Percentiles rank a stretch among this genome's conserved stretches.
phyloP scores from a whole-genome alignment of 2,888 invertebrate species.

The Eustalomyia histrio region DNA sequence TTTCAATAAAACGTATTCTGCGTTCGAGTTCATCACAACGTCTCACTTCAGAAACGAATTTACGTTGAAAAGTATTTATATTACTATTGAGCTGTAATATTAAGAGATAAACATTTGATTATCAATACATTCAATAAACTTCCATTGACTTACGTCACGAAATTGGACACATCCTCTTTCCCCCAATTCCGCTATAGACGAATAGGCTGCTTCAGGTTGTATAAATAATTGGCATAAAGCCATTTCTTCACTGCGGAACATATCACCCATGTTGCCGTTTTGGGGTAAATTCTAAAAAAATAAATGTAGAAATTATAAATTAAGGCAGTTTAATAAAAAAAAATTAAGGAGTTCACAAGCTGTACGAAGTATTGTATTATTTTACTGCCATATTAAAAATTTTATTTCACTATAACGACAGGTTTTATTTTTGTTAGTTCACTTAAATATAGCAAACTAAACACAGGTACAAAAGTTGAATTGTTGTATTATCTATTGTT shows the following conservation, averaged over 20 bases:
- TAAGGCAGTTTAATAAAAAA: too few relatives aligned
- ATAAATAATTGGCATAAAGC: conserved; percentile 95
- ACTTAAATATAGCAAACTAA: too few relatives aligned
- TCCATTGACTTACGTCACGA: conserved; percentile 88
- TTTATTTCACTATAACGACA: too few relatives aligned
- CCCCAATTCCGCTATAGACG: conserved; percentile 95
- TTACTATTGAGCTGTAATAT: conserved; percentile 85
- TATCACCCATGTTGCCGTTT: conserved; percentile 84
- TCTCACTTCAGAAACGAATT: conserved; percentile 90
- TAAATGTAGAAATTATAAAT: background rate
- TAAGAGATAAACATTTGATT: background rate
- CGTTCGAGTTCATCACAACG: conserved; percentile 93
- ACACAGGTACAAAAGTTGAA: too few relatives aligned
- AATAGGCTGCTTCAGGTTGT: conserved; percentile 96
- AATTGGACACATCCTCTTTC: conserved; percentile 97
- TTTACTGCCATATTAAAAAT: too few relatives aligned
- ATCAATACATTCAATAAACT: background rate
- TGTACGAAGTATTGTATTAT: too few relatives aligned
- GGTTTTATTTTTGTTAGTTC: too few relatives aligned
- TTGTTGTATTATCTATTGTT: too few relatives aligned
- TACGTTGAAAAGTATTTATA: conserved; percentile 90
- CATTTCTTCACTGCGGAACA: conserved; percentile 96
- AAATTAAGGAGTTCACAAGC: too few relatives aligned
- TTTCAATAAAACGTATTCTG: conserved; percentile 88
- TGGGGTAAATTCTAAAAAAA: conserved; percentile 6